Evolutionary conservation across 2,113 vertebrate genomes (phyloP).

Genomic region (Tachuris rubrigastra): DNA sequence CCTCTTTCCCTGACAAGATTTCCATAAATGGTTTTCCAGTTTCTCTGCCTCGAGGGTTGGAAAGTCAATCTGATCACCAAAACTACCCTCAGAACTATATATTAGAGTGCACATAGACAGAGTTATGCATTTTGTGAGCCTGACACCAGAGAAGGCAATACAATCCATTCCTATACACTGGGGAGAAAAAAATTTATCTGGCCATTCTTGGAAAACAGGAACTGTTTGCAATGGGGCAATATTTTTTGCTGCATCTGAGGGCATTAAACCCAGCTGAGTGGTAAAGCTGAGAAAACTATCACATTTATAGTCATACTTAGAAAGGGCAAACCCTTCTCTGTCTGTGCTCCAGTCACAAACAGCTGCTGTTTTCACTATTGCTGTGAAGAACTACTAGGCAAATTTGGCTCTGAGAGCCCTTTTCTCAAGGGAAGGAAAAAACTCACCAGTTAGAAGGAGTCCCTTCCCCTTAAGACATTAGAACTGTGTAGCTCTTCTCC

Average conservation of each 20-base stretch:
- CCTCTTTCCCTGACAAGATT: neutral
- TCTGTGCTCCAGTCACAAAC: neutral
- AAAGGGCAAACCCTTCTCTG: neutral
- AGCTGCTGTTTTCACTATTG: neutral
- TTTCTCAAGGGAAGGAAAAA: neutral
- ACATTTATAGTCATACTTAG: neutral
- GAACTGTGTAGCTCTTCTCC: neutral
- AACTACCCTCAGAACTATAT: neutral
- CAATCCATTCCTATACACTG: neutral
- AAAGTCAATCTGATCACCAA: neutral
- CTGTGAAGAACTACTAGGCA: neutral
- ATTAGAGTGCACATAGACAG: neutral
- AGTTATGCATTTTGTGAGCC: neutral
- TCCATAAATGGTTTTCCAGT: neutral
- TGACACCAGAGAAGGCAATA: neutral
- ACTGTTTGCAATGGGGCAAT: neutral
- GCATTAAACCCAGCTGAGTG: neutral
- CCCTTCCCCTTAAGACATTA: neutral
- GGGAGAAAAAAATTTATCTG: neutral
- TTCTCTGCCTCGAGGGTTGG: neutral
- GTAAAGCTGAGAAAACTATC: neutral
- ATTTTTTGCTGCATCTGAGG: neutral
- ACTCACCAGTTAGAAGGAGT: neutral
- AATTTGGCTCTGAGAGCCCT: neutral
- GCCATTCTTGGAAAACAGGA: neutral